A percentile compares a stretch with the other conserved stretches of the same genome.
Evolutionary conservation across 2,113 vertebrate genomes (phyloP).

Genomic region (Gymnobelideus leadbeateri): DNA sequence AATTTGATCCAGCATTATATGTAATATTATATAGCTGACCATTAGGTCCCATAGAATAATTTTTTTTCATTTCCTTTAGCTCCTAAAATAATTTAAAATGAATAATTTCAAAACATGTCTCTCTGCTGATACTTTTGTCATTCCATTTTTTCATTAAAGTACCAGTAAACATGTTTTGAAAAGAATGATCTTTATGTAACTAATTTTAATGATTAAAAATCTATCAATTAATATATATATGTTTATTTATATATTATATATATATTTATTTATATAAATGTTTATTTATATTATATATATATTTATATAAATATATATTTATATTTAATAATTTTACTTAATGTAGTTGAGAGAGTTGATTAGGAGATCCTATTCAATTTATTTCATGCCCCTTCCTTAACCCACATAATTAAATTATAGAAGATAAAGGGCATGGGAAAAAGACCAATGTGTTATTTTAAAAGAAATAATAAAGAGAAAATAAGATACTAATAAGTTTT

Average conservation of each 20-base stretch:
- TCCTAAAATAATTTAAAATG: neutral
- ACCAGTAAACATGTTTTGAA: neutral
- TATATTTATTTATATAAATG: neutral
- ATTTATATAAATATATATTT: too few relatives aligned
- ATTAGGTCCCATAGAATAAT: neutral
- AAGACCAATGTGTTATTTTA: neutral
- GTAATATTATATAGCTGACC: neutral
- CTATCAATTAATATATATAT: too few relatives aligned
- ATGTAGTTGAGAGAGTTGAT: neutral
- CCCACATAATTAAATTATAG: neutral
- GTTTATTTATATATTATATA: too few relatives aligned
- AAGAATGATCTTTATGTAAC: neutral
- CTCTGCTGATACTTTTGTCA: neutral
- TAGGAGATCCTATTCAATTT: neutral
- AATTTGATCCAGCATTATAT: neutral
- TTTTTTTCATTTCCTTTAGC: neutral
- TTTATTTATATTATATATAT: neutral
- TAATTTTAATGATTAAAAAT: neutral
- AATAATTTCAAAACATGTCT: neutral
- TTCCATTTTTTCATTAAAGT: neutral
- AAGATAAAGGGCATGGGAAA: neutral
- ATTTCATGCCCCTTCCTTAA: neutral
- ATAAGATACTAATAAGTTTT: neutral
- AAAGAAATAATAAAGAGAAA: too few relatives aligned
- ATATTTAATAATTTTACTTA: neutral